Conservation (phyloP, 2,797 vertebrate genomes). For the Prionace glauca region DNA sequence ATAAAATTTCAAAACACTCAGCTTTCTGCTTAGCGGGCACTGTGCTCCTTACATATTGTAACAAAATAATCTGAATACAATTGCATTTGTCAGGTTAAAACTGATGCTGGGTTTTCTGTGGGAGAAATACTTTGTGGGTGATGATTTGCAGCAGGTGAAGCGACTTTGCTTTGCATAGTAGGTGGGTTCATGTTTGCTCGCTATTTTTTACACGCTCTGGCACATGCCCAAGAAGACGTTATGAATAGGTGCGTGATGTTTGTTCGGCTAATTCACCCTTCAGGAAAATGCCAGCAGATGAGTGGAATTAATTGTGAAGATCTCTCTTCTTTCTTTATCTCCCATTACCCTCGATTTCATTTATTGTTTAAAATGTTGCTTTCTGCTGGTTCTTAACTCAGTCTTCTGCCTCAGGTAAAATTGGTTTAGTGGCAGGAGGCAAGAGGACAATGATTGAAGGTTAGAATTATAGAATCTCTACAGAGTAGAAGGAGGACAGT, state of each 20-base stretch:
- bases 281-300: slow-evolving; percentile 9
- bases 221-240: background rate
- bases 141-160: background rate
- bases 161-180: background rate
- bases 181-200: slow-evolving; percentile 25
- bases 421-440: too few relatives aligned
- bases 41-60: background rate
- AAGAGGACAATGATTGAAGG: too few relatives aligned
- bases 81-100: slow-evolving; percentile 15
- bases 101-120: background rate
- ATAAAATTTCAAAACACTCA: background rate
- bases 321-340: background rate
- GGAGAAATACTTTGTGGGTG: background rate
- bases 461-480: too few relatives aligned
- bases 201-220: background rate
- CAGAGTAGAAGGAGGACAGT: too few relatives aligned
- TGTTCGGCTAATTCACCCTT: background rate
- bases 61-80: slow-evolving; percentile 38
- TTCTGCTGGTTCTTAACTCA: background rate
- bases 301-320: slow-evolving; percentile 19
- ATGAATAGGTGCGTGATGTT: slow-evolving; percentile 37
- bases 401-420: background rate
- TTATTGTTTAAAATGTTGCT: background rate
- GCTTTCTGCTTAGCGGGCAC: background rate
- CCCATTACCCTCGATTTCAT: background rate